Percentiles rank a stretch among this genome's conserved stretches.
Conservation (phyloP, 2,888 invertebrate species). For the Amphiduros pacificus region DNA sequence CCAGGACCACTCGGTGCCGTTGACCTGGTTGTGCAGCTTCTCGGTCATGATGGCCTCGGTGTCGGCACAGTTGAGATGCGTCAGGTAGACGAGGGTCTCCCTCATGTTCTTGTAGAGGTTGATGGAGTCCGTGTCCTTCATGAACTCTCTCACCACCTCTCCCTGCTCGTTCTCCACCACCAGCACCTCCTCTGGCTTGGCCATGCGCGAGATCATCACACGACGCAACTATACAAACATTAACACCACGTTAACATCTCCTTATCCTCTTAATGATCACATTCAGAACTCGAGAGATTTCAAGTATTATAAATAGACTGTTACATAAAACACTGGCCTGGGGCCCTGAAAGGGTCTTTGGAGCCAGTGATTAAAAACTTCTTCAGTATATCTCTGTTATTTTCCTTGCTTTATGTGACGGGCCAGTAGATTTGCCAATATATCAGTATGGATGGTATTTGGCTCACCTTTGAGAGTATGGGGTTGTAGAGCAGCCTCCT, state of each 20-base stretch:
- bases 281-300: no score
- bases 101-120: constrained; percentile 99
- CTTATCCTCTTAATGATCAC: no score
- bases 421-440: no score
- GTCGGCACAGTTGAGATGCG: constrained; percentile 96
- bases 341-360: no score
- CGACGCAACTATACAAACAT: constrained; percentile 70
- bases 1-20: constrained; percentile 99
- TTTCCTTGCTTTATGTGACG: no score
- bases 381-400: no score
- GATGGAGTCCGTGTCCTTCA: constrained; percentile 99
- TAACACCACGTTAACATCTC: not conserved
- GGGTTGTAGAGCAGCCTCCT: constrained; percentile 59
- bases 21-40: constrained; percentile 96
- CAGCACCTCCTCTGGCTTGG: constrained; percentile 98
- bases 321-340: no score
- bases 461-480: constrained; percentile 58
- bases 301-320: no score
- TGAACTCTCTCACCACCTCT: constrained; percentile 97
- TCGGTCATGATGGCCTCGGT: constrained; percentile 99
- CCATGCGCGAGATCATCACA: constrained; percentile 99
- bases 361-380: no score
- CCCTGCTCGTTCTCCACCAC: constrained; percentile 99
- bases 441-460: no score
- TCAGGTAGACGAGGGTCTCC: constrained; percentile 86